Evolutionary conservation across 2,888 invertebrate species (phyloP).

Genomic region (Pristionchus exspectatus): DNA sequence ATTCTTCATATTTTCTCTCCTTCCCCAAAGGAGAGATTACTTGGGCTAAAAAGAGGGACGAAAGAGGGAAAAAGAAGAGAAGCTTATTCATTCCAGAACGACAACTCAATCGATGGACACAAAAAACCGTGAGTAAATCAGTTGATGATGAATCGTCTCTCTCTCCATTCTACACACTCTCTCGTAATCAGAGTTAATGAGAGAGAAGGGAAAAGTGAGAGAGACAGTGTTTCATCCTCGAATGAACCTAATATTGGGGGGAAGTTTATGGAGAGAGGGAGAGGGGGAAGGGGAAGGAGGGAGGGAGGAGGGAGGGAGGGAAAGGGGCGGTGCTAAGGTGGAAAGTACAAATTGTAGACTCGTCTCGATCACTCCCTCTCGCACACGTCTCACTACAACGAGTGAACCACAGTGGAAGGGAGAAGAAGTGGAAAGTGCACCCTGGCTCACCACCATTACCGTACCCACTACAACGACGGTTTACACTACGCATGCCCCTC

Average conservation of each 20-base stretch:
- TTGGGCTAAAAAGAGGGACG: not conserved
- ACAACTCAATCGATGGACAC: not conserved
- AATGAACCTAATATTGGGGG: constrained; percentile 19
- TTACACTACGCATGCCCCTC: constrained; percentile 33
- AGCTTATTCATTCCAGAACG: constrained; percentile 33
- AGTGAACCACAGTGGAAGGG: not conserved
- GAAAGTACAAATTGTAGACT: constrained; percentile 13
- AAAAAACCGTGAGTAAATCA: not conserved
- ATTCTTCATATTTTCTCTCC: constrained; percentile 21
- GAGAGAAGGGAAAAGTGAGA: not conserved
- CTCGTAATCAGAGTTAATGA: not conserved
- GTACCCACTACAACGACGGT: constrained; percentile 7
- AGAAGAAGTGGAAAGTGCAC: constrained; percentile 23
- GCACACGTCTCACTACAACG: constrained; percentile 21
- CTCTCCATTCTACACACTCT: not conserved
- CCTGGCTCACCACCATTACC: constrained; percentile 26
- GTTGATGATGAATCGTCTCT: not conserved
- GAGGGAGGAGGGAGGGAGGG: not conserved
- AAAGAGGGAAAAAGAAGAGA: not conserved
- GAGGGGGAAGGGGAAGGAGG: too few relatives aligned
- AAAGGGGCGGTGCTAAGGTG: constrained; percentile 12
- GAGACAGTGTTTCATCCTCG: constrained; percentile 9
- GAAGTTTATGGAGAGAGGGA: not conserved
- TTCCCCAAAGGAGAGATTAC: constrained; percentile 26
- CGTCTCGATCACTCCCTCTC: not conserved